Evolutionary conservation across 2,113 vertebrate species (phyloP), one percentile per base, ranked within the genome.

Genomic region (Ceyx melanurus): DNA sequence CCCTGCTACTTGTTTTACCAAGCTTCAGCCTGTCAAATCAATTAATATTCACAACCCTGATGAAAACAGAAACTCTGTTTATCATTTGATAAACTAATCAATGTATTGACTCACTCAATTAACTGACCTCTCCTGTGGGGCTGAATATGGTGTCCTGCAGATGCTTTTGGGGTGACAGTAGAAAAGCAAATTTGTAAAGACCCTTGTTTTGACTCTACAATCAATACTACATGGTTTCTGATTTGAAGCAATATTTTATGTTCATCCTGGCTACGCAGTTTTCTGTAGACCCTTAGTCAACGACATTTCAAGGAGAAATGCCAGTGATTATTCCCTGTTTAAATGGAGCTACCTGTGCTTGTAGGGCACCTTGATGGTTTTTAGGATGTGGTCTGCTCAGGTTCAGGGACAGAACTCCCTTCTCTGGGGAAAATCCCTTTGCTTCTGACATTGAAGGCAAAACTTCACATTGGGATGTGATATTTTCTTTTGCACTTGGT

Each of bases 1-100:
- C 88, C 89, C 95, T 88, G 74, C 66, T 11, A 65, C 96, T 80
- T 96, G 95, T 95, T 96, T 92, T 73, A 96, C 95, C 81, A 61
- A 84, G 89, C 82, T 95, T 77, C 94, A 92, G 73, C 88, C 92
- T 95, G 90, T 95, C 95, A 93, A 90, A 95, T 95, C 97, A 92
- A 96, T 96, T 96, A 78, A 96, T 96, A 96, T 94, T 95, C 90
- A 86, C 95, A 76, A 1, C 74, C 82, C 89, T 74, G 90, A 95
- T 80, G 93, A 92, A 92, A 90, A 94, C 67, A 90, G 71, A 81
- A 87, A 82, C 82, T 56, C 83, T 89, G 87, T 79, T 95, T 78
- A 93, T 90, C 82, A 61, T 92, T 46, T 93, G 89, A 93, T 83
- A 43, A 85, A 81, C 5, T 5, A 54, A 80, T 95, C 89, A 0